These are phyloP conservation scores for Pseudochaenichthys georgianus DNA, from an alignment of 2,797 vertebrate genomes.

Conservation along the genomic window DNA sequence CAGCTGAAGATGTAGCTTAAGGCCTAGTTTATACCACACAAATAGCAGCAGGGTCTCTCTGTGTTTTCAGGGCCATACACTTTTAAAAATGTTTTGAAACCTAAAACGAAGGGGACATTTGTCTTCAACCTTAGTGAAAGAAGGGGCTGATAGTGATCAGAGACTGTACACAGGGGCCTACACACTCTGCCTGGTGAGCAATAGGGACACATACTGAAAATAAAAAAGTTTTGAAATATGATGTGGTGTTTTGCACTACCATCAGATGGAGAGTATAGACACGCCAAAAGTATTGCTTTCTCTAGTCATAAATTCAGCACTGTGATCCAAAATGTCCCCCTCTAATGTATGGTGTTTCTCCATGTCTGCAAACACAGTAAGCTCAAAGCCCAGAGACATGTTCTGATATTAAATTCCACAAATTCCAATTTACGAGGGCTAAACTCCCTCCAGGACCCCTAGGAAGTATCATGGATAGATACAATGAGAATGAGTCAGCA, in stretches of 20 bases:
- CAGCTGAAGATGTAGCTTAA: slow-evolving; percentile 55
- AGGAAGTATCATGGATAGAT: slow-evolving; percentile 53
- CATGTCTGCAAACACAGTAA: slow-evolving; percentile 28
- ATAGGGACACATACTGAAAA: slow-evolving; percentile 38
- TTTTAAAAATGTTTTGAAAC: slow-evolving; percentile 61
- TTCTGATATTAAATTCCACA: slow-evolving; percentile 75
- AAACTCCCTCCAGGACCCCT: slow-evolving; percentile 49
- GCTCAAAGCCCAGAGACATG: slow-evolving; percentile 39
- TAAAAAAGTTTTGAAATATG: slow-evolving; percentile 46
- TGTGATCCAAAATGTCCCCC: slow-evolving; percentile 46
- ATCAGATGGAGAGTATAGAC: slow-evolving; percentile 54
- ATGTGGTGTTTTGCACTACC: slow-evolving; percentile 44
- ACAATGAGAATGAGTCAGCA: slow-evolving; percentile 58
- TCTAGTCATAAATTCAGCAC: slow-evolving; percentile 43
- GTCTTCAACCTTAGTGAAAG: slow-evolving; percentile 44
- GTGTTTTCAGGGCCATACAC: slow-evolving; percentile 32
- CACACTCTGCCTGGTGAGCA: slow-evolving; percentile 50
- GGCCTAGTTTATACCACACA: slow-evolving; percentile 56
- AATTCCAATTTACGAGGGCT: slow-evolving; percentile 58
- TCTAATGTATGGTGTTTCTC: slow-evolving; percentile 42
- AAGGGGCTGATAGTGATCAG: slow-evolving; percentile 34
- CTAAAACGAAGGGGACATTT: slow-evolving; percentile 53
- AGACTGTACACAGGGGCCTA: slow-evolving; percentile 29
- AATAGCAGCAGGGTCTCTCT: slow-evolving; percentile 54
- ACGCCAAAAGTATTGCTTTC: slow-evolving; percentile 44